Base-by-base conservation (phyloP, 1,140 invertebrate genomes). In the Drosophila yakuba region DNA sequence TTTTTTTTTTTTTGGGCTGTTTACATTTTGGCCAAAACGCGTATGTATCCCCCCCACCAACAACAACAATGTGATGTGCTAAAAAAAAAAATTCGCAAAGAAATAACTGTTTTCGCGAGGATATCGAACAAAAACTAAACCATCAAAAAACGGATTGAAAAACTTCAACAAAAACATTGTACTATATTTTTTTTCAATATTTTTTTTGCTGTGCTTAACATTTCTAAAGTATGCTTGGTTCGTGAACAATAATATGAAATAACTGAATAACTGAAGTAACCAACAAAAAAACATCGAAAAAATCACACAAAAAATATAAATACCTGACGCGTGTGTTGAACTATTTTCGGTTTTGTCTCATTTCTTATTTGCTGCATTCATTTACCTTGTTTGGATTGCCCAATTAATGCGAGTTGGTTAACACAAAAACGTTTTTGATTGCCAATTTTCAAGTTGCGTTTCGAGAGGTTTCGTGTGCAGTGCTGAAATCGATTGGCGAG, bases 311-410 rank as follows among this genome's bases (percentile, higher is more conserved):
- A 51, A 32, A 1, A 35, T 48, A 12, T 28, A 64, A 25, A 20
- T 64, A 39, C 6, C 25, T 15, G 47, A 64, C 80, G 81, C 76
- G 80, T 79, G 80, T 80, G 80, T 50, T 78, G 35, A 61, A 66
- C 48, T 62, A 51, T 80, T 80, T 72, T 73, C 60, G 36, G 62
- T 68, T 50, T 41, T 48, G 20, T 69, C 60, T 64, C 52, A 74
- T 45, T 64, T 74, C 50, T 41, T 35, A 51, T 35, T 63, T 74
- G 43, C 48, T 71, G 66, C 67, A 68, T 71, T 71, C 43, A 55
- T 71, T 52, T 58, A 36, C 36, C 67, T 50, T 23, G 51, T 36
- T 28, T 68, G 45, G 64, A 68, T 72, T 72, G 54, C 68, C 68
- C 66, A 72, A 72, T 71, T 72, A 72, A 69, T 69, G 63, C 48